Conservation (phyloP, 2,797 vertebrate genomes). For the Phalloptychus januarius region DNA sequence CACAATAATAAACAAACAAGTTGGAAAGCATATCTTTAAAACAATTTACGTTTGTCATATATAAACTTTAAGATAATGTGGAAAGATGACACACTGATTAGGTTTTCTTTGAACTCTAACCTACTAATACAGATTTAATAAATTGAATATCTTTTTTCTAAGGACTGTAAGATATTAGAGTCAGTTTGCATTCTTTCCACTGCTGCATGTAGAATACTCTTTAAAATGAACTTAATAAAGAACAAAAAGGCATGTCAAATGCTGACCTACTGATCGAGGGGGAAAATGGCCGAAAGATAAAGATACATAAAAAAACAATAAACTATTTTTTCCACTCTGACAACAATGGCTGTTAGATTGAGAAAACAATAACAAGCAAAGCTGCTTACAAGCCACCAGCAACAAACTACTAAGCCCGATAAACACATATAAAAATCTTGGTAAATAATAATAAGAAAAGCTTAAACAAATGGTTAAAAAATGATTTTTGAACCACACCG, state of each 20-base stretch:
- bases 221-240: not conserved
- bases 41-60: not conserved
- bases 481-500: not conserved
- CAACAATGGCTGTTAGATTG: not conserved
- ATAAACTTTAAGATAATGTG: not conserved
- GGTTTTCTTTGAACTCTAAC: not conserved
- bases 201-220: not conserved
- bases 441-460: not conserved
- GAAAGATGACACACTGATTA: not conserved
- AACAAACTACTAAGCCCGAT: not conserved
- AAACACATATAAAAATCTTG: not conserved
- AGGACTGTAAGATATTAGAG: not conserved
- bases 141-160: not conserved
- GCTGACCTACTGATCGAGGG: not conserved
- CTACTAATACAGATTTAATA: not conserved
- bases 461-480: not conserved
- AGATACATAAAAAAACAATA: not conserved
- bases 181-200: not conserved
- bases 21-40: not conserved
- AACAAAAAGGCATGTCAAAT: not conserved
- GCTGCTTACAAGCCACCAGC: not conserved
- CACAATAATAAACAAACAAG: constrained; percentile 21
- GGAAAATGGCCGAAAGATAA: not conserved
- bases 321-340: not conserved
- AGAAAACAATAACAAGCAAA: not conserved